These are phyloP conservation scores for Drosophila erecta DNA, from an alignment of 1,140 invertebrate species.

Conservation along the genomic window DNA sequence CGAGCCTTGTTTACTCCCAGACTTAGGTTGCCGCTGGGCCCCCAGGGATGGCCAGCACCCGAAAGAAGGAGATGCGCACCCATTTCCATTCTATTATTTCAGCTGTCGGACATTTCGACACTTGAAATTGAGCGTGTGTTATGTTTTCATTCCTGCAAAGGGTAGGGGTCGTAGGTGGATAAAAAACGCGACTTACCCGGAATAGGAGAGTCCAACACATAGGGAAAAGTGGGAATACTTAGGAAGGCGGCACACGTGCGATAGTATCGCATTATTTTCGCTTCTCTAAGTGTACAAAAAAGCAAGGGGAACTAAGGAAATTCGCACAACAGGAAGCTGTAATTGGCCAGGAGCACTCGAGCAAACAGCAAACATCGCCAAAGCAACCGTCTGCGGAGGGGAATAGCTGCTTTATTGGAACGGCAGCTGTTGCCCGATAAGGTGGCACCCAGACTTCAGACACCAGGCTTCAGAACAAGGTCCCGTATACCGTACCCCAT, in stretches of 20 bases:
- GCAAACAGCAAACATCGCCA: constrained; percentile 54
- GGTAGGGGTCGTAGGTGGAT: constrained; percentile 33
- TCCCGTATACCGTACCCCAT: constrained; percentile 16
- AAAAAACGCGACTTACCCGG: constrained; percentile 12
- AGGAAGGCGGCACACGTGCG: no score
- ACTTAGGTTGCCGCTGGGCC: constrained; percentile 45
- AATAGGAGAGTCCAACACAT: constrained; percentile 15
- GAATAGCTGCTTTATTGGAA: constrained; percentile 37
- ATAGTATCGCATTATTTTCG: not conserved
- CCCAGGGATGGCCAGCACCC: constrained; percentile 20
- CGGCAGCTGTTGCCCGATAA: constrained; percentile 71
- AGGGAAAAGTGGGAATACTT: constrained; percentile 11
- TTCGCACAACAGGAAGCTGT: constrained; percentile 75
- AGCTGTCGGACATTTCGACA: constrained; percentile 78
- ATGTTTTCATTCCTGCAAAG: constrained; percentile 63
- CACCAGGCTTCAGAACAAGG: not conserved
- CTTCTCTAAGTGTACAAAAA: constrained; percentile 5
- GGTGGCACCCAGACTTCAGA: constrained; percentile 25
- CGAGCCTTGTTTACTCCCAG: constrained; percentile 58
- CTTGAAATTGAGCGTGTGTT: constrained; percentile 76
- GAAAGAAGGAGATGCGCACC: constrained; percentile 21
- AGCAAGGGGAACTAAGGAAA: constrained; percentile 36
- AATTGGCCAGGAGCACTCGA: constrained; percentile 69
- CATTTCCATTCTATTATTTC: constrained; percentile 74
- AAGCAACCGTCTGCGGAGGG: constrained; percentile 25